These are phyloP conservation scores for Semaprochilodus insignis DNA, from an alignment of 2,797 vertebrate genomes.

Conservation along the genomic window DNA sequence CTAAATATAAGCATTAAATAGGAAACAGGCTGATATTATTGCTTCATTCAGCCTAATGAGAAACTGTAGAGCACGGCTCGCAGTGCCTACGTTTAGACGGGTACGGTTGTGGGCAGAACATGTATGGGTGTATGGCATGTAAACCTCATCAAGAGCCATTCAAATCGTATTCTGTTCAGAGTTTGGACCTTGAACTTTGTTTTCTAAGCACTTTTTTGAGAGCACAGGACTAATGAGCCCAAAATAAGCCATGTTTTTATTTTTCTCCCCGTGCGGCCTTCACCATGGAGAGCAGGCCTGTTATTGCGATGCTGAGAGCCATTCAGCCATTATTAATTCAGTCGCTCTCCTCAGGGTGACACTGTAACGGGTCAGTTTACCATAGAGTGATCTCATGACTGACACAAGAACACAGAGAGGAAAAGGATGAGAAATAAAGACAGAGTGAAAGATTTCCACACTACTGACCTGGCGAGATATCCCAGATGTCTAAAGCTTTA, in stretches of 20 bases:
- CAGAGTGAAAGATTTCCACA: no score
- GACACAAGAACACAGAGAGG: constrained; percentile 44
- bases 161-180: no score
- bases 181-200: neutral
- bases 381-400: constrained; percentile 76
- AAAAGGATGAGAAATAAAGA: neutral
- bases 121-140: no score
- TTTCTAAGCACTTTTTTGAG: neutral
- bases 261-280: constrained; percentile 11
- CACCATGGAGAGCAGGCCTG: constrained; percentile 40
- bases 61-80: no score
- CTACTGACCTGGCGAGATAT: no score
- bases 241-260: neutral
- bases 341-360: constrained; percentile 69
- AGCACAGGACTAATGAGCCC: neutral
- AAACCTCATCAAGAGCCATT: no score
- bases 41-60: no score
- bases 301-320: constrained; percentile 67
- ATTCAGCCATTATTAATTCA: constrained; percentile 84
- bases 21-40: no score
- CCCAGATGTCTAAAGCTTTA: no score
- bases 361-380: constrained; percentile 72
- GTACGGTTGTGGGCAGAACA: no score
- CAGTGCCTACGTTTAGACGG: no score
- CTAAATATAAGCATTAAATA: no score